Base-by-base conservation (phyloP, 2,113 vertebrate genomes). In the cattle (Bos taurus) region DNA sequence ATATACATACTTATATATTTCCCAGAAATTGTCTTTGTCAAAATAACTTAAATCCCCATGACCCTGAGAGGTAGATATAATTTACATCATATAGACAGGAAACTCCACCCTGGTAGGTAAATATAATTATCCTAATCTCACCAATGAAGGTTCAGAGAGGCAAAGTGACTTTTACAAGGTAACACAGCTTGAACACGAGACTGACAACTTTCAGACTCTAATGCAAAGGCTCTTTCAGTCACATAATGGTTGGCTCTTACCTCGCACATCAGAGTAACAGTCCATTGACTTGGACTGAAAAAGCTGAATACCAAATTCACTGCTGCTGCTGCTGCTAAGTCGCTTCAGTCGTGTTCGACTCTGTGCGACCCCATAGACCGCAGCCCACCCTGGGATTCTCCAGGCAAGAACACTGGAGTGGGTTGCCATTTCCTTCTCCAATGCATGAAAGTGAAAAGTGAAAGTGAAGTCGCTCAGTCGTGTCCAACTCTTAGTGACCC, bases 1-100 rank as follows among this genome's bases (percentile, higher is more conserved):
- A 91, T 91, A 94, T 88, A 95, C 86, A 98, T 81, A 95, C 83
- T 97, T 93, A 95, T 80, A 90, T 87, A 87, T 90, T 97, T 96
- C 96, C 89, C 77, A 60, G 91, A 94, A 95, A 96, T 89, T 62
- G 74, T 95, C 93, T 97, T 94, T 86, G 67, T 98, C 93, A 95
- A 97, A 92, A 86, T 94, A 81, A 88, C 48, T 97, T 92, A 89
- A 93, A 92, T 96, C 43, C 56, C 50, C 50, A 88, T 17, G 90
- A 83, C 59, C 3, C 46, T 40, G 26, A 96, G 52, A 90, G 46
- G 26, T 80, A 90, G 77, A 48, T 84, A 43, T 14, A 74, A 91
- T 33, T 89, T 81, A 52, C 17, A 26, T 85, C 84, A 78, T 62
- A 48, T 57, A 67, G 52, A 83, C 15, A 89, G 62, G 62, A 91